Evolutionary conservation across 1,140 invertebrate species (phyloP), one percentile per base, ranked within the genome.

Genomic region (Drosophila obscura): DNA sequence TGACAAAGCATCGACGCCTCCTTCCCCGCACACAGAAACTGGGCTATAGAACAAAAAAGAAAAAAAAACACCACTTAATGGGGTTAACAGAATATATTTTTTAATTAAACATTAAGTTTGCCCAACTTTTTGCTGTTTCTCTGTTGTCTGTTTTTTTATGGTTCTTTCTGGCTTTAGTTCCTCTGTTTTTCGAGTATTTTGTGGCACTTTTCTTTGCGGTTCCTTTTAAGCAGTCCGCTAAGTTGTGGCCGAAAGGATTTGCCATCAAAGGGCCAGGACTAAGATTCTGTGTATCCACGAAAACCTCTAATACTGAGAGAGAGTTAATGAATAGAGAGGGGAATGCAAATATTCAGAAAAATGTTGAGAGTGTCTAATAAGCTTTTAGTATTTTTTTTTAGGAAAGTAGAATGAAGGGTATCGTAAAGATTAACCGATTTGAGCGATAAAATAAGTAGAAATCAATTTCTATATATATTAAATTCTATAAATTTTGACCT

Each of bases 41-140:
- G 50, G 65, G 78, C 73, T 56, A 73, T 66, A 59, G 62, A 77
- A 82, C 78, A 66, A 9, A 1, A 35, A 35, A 35, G 9, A 13
- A 39, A 39, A 4, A 39, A 39, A 11, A 35, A 3, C 3, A 39
- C 35, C 77, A 31, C 60, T 58, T 56, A 77, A 73, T 77, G 55
- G 77, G 66, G 73, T 80, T 77, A 62, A 69, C 64, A 51, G 57
- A 58, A 49, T 69, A 75, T 73, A 61, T 59, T 78, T 78, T 85
- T 81, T 78, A 87, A 85, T 85, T 74, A 81, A 80, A 82, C 69
- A 81, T 87, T 85, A 87, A 75, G 63, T 73, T 48, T 53, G 59
- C 19, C 22, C 48, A 59, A 15, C 31, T 71, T 59, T 15, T 60
- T 72, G 1, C 15, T 41, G 15, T 4, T 11, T 41, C 48, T 71